Percentiles rank a stretch among this genome's conserved stretches.
Evolutionary conservation across 2,888 invertebrate species (phyloP).

Genomic region (Pseudolycoriella hygida): DNA sequence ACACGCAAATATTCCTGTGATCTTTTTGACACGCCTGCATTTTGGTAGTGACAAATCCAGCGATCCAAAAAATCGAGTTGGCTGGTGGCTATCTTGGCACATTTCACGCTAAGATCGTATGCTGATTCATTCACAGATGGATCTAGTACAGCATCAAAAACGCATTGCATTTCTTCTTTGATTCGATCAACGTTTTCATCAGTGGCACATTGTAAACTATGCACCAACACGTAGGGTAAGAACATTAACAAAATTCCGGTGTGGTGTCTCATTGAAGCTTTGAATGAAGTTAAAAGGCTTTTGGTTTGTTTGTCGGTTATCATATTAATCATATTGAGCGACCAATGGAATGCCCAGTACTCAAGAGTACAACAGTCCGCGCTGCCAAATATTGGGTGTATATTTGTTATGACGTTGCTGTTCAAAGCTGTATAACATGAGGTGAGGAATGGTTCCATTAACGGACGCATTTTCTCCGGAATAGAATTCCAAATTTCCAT

Average conservation of each 20-base stretch:
- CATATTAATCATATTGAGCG: conserved; percentile 44
- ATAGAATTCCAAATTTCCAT: conserved; percentile 51
- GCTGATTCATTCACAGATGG: conserved; percentile 27
- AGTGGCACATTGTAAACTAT: conserved; percentile 38
- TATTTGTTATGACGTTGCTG: conserved; percentile 27
- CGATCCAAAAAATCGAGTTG: conserved; percentile 58
- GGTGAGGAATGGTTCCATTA: conserved; percentile 56
- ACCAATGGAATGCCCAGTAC: conserved; percentile 65
- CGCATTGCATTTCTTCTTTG: conserved; percentile 31
- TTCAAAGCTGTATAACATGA: conserved; percentile 41
- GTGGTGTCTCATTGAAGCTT: conserved; percentile 58
- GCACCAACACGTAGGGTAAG: conserved; percentile 53
- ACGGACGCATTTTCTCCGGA: conserved; percentile 51
- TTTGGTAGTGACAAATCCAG: conserved; percentile 48
- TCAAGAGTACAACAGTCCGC: conserved; percentile 46
- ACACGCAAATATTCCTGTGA: not conserved
- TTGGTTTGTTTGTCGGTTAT: conserved; percentile 40
- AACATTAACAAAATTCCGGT: conserved; percentile 52
- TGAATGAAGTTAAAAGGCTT: conserved; percentile 46
- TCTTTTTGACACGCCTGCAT: conserved; percentile 18
- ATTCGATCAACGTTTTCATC: conserved; percentile 27
- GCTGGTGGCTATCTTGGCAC: conserved; percentile 51
- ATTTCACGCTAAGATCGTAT: conserved; percentile 36
- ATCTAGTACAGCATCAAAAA: not conserved
- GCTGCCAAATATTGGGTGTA: conserved; percentile 48